Evolutionary conservation across 1,140 invertebrate genomes (phyloP).

Genomic region (Apis dorsata): DNA sequence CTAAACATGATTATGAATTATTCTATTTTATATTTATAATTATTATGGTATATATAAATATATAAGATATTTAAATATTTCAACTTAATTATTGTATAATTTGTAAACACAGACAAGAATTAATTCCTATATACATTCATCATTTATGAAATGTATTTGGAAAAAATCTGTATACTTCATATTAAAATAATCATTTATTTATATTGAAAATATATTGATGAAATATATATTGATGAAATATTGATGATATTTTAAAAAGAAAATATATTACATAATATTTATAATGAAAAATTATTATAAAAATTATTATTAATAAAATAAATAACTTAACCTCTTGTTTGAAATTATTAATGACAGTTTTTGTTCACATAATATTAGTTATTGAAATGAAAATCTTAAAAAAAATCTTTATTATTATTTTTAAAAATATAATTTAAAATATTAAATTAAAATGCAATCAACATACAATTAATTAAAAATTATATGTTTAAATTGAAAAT

Average conservation of each 20-base stretch:
- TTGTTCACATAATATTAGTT: background rate
- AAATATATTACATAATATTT: background rate
- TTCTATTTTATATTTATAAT: background rate
- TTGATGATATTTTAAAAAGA: too few relatives aligned
- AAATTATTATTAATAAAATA: background rate
- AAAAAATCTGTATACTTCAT: background rate
- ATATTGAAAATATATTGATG: background rate
- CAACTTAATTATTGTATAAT: background rate
- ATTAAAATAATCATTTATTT: background rate
- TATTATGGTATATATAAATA: slow-evolving; percentile 5
- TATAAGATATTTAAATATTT: background rate
- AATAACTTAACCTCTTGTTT: slow-evolving; percentile 22
- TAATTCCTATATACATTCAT: background rate
- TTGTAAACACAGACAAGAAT: background rate
- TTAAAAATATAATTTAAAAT: background rate
- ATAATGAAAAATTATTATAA: background rate
- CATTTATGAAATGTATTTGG: background rate
- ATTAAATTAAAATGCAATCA: background rate
- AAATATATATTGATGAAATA: background rate
- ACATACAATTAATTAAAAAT: background rate
- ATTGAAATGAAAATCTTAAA: background rate
- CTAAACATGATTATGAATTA: slow-evolving; percentile 76
- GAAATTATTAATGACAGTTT: background rate
- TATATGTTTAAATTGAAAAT: background rate
- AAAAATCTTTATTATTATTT: background rate